Base-by-base conservation (phyloP, 2,888 invertebrate species). In the Parnassius glacialis region DNA sequence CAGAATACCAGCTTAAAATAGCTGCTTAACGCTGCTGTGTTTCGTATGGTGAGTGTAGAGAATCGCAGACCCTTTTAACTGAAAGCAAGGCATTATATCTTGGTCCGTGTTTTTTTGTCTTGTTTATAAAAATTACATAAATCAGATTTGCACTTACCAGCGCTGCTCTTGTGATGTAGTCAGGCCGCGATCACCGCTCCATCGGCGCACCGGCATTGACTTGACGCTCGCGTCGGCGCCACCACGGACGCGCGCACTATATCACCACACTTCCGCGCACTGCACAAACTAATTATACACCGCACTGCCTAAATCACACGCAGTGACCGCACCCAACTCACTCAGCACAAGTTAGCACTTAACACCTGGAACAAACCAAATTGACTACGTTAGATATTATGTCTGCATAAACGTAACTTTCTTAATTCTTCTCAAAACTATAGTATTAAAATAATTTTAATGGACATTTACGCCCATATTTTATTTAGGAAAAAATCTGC, bases 101-200 rank as follows among this genome's bases (percentile, higher is more conserved):
- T 16, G 1, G 16, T 16, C 16, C 16, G 16, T 1, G 16, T 1
- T 16, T 16, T 16, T 16, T 16, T 16, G 20, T 1, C 20, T 20
- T 20, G 20, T 20, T 2, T 20, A 20, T 2, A 20, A 20, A 20
- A 2, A 20, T 20, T 2, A 20, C 20, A 20, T 2, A 20, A 20
- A 2, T 20, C 20, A 20, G 20, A 20, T 34, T 34, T 34, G 7
- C 10, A 74, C 86, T 85, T 74, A 91, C 90, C 90, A 90, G 87
- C 90, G 90, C 90, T 83, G 89, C 89, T 82, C 80, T 84, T 82
- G 87, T 82, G 84, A 84, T 80, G 84, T 81, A 81, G 81, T 86
- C 82, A 85, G 80, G 75, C 83, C 78, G 82, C 83, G 87, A 90
- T 91, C 91, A 91, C 91, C 91, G 90, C 80, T 90, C 91, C 91